Evolutionary conservation across 2,797 vertebrate genomes (phyloP).

Genomic region (Limnodromus scolopaceus): DNA sequence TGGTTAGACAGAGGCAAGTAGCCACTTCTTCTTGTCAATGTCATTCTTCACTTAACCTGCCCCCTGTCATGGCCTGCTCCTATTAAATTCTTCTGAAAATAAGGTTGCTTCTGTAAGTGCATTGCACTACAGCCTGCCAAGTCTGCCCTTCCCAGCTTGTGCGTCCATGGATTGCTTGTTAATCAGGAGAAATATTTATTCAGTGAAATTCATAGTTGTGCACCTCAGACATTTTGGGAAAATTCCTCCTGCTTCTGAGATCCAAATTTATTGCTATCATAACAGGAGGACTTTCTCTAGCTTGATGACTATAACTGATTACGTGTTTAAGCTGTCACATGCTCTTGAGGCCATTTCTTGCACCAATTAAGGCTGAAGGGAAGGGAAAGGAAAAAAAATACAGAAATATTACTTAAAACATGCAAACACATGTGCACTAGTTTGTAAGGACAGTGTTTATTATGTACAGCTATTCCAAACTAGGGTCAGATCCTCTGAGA

Average conservation of each 20-base stretch:
- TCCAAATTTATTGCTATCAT: background rate
- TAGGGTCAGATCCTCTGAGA: background rate
- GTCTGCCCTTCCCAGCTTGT: background rate
- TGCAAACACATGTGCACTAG: fast-evolving
- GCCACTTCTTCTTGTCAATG: background rate
- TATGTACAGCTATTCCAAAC: background rate
- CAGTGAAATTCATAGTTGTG: background rate
- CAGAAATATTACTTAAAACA: background rate
- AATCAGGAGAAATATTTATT: background rate
- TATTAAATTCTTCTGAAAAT: background rate
- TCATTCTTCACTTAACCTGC: background rate
- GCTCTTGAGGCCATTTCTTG: background rate
- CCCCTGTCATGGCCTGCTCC: fast-evolving
- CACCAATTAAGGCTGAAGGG: background rate
- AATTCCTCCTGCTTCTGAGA: background rate
- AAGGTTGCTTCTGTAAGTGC: background rate
- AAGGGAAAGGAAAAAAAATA: background rate
- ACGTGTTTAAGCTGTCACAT: background rate
- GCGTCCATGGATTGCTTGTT: background rate
- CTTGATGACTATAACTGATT: background rate
- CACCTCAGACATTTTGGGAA: background rate
- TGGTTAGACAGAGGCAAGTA: background rate
- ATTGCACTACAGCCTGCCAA: background rate
- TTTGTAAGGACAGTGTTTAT: background rate
- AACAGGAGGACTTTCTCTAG: background rate